Evolutionary conservation across 2,797 vertebrate species (phyloP), one percentile per base, ranked within the genome.

Genomic region (Characodon lateralis): DNA sequence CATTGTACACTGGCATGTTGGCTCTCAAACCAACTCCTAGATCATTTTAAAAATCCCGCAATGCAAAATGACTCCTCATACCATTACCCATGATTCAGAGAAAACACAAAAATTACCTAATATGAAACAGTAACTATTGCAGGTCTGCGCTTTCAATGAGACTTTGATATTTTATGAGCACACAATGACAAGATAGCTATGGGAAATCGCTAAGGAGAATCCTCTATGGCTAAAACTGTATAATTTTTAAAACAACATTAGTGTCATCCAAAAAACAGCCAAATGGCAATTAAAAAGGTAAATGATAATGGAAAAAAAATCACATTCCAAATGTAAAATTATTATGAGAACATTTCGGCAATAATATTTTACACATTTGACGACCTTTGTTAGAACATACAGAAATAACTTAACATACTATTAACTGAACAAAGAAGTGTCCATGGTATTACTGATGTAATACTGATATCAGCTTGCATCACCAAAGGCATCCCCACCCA

Each of bases 1-100:
- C 89, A 89, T 88, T 87, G 88, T 90, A 82, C 80, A 65, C 81
- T 83, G 85, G 81, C 80, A 86, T 89, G 83, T 91, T 91, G 89
- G 85, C 80, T 91, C 85, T 84, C 78, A 87, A 74, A 90, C 85
- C 87, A 87, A 84, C 87, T 86, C 74, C 65, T 86, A 88, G 91
- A 91, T 93, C 83, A 83, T 86, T 89, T 90, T 87, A 80, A 88
- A 83, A 78, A 66, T 84, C 72, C 74, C 85, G 82, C 88, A 85
- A 72, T 85, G 73, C 78, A 75, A 87, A 65, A 76, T 65, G 43
- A 39, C 81, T 74, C 69, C 72, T 41, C 24, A 63, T 73, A 73
- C 53, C 9, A 77, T 85, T 51, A 74, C 63, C 63, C 79, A 61
- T 31, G 61, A 66, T 61, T 83, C 71, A 73, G 51, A 66, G 68